Conservation (phyloP, 2,113 vertebrate genomes). For the Rhinolophus ferrumequinum region DNA sequence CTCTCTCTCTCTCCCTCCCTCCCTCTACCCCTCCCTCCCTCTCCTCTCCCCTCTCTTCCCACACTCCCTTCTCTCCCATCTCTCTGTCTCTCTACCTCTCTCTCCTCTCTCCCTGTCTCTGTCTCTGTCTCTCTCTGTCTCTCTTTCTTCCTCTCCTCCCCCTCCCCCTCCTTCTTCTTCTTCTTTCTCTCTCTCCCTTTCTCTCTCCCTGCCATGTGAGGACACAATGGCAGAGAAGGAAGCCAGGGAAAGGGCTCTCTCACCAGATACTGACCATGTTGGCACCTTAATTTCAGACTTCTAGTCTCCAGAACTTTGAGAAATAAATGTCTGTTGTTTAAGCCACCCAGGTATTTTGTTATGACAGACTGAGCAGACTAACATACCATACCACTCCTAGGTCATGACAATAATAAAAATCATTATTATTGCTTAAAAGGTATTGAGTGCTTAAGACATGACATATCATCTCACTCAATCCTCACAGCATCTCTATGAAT, state of each 20-base stretch:
- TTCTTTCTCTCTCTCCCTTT: neutral
- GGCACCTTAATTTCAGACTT: neutral
- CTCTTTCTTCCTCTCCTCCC: too few relatives aligned
- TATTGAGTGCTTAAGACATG: neutral
- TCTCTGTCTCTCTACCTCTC: fast-evolving
- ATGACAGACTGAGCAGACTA: neutral
- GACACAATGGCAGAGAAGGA: neutral
- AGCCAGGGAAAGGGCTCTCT: neutral
- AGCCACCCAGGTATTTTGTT: neutral
- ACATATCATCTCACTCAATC: neutral
- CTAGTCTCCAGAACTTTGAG: neutral
- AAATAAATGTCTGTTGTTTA: neutral
- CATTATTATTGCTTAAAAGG: neutral
- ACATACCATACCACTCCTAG: neutral
- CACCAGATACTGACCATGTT: neutral
- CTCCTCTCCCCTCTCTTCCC: too few relatives aligned
- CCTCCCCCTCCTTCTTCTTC: too few relatives aligned
- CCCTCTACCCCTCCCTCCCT: fast-evolving
- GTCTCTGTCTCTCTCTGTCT: too few relatives aligned
- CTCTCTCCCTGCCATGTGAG: neutral
- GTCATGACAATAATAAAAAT: neutral
- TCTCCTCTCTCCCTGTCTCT: neutral
- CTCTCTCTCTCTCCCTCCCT: too few relatives aligned
- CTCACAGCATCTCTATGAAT: neutral
- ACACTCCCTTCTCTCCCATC: too few relatives aligned